phyloP scores from a whole-genome alignment of 2,797 vertebrate genomes.

The Numenius phaeopus region DNA sequence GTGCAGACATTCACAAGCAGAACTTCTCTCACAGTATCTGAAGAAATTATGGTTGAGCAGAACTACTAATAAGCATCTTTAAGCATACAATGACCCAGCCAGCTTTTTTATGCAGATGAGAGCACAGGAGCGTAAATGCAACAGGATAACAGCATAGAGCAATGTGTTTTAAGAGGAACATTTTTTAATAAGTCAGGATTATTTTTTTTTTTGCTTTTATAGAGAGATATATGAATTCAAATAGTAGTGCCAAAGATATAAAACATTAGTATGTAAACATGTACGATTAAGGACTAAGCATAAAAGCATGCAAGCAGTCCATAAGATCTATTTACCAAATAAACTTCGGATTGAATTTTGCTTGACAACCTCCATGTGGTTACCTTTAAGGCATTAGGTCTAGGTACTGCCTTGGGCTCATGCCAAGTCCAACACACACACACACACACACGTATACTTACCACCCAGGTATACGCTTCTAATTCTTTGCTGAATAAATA shows the following conservation, averaged over 20 bases:
- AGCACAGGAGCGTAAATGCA: fast-evolving
- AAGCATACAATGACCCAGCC: not conserved
- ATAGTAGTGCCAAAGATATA: not conserved
- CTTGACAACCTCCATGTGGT: not conserved
- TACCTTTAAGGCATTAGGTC: not conserved
- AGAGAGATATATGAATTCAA: not conserved
- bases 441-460: not conserved
- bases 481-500: conserved; percentile 12
- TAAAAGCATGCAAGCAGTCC: too few species aligned
- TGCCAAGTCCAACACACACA: not conserved
- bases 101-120: not conserved
- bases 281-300: not conserved
- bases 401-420: not conserved
- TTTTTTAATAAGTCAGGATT: not conserved
- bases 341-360: not conserved
- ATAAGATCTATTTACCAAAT: not conserved
- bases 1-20: not conserved
- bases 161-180: not conserved
- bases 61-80: not conserved
- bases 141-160: not conserved
- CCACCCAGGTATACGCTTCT: not conserved
- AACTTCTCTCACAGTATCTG: not conserved
- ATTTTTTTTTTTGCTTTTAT: not conserved
- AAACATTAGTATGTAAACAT: not conserved
- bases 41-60: not conserved